phyloP scores from a whole-genome alignment of 53 echinoderm and acorn worm species.

The Astropecten irregularis region DNA sequence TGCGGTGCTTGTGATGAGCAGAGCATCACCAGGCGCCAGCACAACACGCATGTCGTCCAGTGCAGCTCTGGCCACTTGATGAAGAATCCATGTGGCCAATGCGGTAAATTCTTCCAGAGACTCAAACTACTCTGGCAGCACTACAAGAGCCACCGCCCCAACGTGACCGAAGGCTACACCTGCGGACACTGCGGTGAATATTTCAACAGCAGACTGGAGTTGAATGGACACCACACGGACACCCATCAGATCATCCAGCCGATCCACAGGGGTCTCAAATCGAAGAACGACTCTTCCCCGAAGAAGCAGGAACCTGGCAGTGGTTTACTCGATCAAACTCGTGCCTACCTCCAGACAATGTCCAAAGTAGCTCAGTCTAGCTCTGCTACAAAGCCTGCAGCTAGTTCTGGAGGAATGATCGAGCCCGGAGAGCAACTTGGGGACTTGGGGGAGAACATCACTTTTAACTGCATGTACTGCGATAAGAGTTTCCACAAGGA shows the following conservation, averaged over 20 bases:
- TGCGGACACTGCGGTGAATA: constrained; percentile 19
- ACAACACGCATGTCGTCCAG: background rate
- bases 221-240: constrained; percentile 17
- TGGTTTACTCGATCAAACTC: background rate
- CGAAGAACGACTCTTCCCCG: too few species aligned
- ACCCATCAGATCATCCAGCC: constrained; percentile 7
- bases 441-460: background rate
- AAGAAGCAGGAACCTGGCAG: too few species aligned
- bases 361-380: too few species aligned
- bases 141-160: background rate
- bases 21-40: background rate
- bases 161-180: background rate
- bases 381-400: too few species aligned
- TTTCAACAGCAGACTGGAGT: background rate
- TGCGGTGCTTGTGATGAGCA: constrained; percentile 13
- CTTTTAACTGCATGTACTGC: constrained; percentile 50
- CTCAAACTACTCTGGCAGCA: background rate
- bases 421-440: too few species aligned
- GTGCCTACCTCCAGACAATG: too few species aligned
- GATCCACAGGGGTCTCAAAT: too few species aligned
- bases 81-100: background rate
- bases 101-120: constrained; percentile 20
- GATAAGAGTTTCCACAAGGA: constrained; percentile 52
- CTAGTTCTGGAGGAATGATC: too few species aligned
- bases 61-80: background rate